A percentile compares a stretch with the other conserved stretches of the same genome.
Conservation (phyloP, 2,797 vertebrate genomes). For the Peromyscus nudipes region DNA sequence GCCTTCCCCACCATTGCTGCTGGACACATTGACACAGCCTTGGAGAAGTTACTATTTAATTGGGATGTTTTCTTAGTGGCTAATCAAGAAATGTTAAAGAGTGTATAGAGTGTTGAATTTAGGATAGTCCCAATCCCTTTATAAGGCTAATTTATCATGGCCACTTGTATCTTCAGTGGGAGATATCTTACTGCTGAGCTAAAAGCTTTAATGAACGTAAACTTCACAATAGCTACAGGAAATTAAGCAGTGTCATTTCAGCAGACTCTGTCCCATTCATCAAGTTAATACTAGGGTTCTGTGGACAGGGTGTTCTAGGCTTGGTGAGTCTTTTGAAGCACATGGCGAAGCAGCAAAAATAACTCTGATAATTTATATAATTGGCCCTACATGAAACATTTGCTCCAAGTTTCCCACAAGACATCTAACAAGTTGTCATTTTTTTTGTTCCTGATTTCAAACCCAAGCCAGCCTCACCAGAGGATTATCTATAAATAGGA, state of each 20-base stretch:
- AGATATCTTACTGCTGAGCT: not conserved
- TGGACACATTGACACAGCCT: not conserved
- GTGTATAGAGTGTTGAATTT: not conserved
- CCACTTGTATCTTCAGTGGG: not conserved
- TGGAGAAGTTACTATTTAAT: not conserved
- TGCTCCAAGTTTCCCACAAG: constrained; percentile 26
- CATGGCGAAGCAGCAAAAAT: constrained; percentile 54
- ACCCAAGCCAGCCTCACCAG: not conserved
- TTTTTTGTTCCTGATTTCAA: constrained; percentile 37
- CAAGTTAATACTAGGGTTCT: constrained; percentile 54
- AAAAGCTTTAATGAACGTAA: constrained; percentile 51
- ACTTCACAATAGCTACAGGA: constrained; percentile 59
- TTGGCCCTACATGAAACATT: constrained; percentile 9
- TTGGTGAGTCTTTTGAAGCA: constrained; percentile 59
- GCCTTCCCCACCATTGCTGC: fast-evolving
- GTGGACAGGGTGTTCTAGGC: not conserved
- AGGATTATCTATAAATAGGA: not conserved
- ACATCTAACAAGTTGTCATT: not conserved
- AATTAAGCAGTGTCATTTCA: constrained; percentile 36
- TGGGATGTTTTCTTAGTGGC: not conserved
- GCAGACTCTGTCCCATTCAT: not conserved
- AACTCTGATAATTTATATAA: constrained; percentile 58
- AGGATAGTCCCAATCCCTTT: not conserved
- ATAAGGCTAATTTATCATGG: not conserved
- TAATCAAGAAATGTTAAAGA: not conserved